These are phyloP conservation scores for Ianthella basta DNA, from an alignment of 37 sponge, comb jelly and placozoan genomes.

Conservation along the genomic window DNA sequence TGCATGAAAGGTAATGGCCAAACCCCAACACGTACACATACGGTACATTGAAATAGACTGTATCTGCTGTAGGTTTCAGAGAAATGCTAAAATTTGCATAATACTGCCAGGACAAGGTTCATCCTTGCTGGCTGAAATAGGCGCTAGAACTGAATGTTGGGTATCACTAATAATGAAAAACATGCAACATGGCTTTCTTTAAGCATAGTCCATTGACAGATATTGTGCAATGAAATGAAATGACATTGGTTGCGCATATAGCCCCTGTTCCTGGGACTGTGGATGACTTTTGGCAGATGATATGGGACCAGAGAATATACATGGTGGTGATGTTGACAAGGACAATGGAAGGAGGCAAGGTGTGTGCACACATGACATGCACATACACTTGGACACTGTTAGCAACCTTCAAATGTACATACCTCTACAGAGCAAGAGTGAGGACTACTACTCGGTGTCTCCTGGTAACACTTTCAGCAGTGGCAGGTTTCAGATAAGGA, in stretches of 20 bases:
- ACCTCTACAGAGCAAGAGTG: not conserved
- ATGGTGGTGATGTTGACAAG: not conserved
- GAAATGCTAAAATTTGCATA: no score
- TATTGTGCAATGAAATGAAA: not conserved
- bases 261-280: not conserved
- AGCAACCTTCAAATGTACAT: no score
- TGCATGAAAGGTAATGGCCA: no score
- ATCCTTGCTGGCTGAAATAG: no score
- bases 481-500: not conserved
- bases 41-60: no score
- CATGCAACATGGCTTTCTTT: not conserved
- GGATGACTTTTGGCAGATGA: conserved; percentile 12
- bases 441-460: not conserved
- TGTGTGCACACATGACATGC: not conserved
- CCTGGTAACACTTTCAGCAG: not conserved
- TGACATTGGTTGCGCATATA: not conserved
- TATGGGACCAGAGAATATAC: not conserved
- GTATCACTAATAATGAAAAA: not conserved
- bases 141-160: not conserved
- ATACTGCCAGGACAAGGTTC: no score
- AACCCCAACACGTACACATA: no score
- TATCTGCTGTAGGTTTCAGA: no score
- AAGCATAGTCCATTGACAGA: no score
- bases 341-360: not conserved
- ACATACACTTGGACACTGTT: no score